These are phyloP conservation scores for Leptoclinus maculatus DNA, from an alignment of 2,797 vertebrate species.

Conservation along the genomic window DNA sequence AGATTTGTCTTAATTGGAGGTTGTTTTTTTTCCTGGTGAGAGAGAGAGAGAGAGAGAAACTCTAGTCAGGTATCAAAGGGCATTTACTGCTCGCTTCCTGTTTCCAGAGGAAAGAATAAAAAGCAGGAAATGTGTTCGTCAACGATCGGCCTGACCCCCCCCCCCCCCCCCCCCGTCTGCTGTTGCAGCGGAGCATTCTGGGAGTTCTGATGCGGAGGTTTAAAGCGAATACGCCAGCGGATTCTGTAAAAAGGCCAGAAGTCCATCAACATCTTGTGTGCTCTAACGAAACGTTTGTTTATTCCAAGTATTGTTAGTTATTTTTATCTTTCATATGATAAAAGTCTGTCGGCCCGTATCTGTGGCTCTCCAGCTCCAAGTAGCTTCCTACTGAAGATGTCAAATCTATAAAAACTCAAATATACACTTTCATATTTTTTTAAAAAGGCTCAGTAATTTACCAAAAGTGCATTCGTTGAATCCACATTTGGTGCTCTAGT, in stretches of 20 bases:
- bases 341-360: no score
- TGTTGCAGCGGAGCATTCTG: conserved; percentile 42
- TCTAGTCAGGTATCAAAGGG: conserved; percentile 67
- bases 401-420: background rate
- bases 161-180: background rate
- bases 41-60: conserved; percentile 37
- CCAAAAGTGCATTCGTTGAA: background rate
- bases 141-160: conserved; percentile 30
- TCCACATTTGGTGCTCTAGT: background rate
- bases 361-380: no score
- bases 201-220: conserved; percentile 32
- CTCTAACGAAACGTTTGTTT: background rate
- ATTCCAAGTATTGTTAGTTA: background rate
- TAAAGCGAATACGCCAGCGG: background rate
- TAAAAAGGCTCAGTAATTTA: background rate
- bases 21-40: conserved; percentile 56
- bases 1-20: conserved; percentile 69
- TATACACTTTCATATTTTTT: background rate
- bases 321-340: background rate
- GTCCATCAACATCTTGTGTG: background rate
- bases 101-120: conserved; percentile 53
- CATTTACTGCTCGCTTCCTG: conserved; percentile 63
- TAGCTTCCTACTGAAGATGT: background rate
- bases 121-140: conserved; percentile 48
- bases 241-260: background rate